phyloP scores from a whole-genome alignment of 2,113 vertebrate species.

The Scatophagus argus region DNA sequence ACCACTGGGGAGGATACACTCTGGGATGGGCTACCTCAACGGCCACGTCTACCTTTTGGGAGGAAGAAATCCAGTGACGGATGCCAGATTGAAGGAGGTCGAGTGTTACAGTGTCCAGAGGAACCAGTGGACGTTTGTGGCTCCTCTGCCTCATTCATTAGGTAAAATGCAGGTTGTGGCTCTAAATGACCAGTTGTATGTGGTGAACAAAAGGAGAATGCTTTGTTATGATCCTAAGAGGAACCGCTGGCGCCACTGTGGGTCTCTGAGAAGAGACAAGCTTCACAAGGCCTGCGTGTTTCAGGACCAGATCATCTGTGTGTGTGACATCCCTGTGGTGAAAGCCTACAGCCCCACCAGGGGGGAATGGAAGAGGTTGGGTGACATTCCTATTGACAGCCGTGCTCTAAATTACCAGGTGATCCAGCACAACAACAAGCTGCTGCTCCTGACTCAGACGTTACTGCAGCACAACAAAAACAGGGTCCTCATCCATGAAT shows the following conservation, averaged over 20 bases:
- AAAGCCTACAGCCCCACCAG: conserved; percentile 89
- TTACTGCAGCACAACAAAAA: conserved; percentile 90
- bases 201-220: conserved; percentile 90
- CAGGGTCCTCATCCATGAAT: conserved; percentile 90
- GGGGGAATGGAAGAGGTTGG: conserved; percentile 88
- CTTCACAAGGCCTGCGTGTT: conserved; percentile 91
- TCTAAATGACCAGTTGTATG: conserved; percentile 88
- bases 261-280: conserved; percentile 88
- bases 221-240: conserved; percentile 89
- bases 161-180: conserved; percentile 90
- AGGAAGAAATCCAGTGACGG: conserved; percentile 86
- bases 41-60: conserved; percentile 90
- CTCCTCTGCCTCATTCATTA: conserved; percentile 88
- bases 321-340: conserved; percentile 89
- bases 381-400: conserved; percentile 88
- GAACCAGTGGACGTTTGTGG: conserved; percentile 90
- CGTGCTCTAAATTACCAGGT: conserved; percentile 90
- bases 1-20: conserved; percentile 86
- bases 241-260: conserved; percentile 90
- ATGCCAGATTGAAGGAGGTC: conserved; percentile 87
- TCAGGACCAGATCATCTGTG: conserved; percentile 91
- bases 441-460: conserved; percentile 89
- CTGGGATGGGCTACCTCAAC: conserved; percentile 89
- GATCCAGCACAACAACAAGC: conserved; percentile 85
- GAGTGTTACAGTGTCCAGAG: conserved; percentile 92